Evolutionary conservation across 2,113 vertebrate genomes (phyloP).

Genomic region (Taxidea taxus): DNA sequence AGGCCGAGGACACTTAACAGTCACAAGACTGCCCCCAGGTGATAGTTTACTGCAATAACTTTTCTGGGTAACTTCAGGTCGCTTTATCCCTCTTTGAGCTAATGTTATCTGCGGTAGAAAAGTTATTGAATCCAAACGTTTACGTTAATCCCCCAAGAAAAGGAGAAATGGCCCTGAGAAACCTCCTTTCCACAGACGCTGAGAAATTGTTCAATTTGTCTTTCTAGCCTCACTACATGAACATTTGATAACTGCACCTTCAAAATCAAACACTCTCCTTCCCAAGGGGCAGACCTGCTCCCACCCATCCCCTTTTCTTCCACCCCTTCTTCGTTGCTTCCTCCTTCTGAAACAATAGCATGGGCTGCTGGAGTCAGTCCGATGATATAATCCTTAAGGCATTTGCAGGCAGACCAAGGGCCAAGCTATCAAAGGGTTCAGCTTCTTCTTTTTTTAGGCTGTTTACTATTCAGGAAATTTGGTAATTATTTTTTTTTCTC

Average conservation of each 20-base stretch:
- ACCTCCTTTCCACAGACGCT: background rate
- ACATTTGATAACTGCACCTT: background rate
- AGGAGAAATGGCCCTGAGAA: background rate
- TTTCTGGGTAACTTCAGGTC: background rate
- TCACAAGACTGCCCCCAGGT: conserved; percentile 76
- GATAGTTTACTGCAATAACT: conserved; percentile 51
- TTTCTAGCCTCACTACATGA: background rate
- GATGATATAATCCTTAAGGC: conserved; percentile 43
- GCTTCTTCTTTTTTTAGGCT: background rate
- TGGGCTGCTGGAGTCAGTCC: background rate
- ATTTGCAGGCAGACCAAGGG: background rate
- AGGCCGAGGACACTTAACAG: conserved; percentile 32
- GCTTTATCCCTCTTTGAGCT: background rate
- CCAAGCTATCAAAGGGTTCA: conserved; percentile 30
- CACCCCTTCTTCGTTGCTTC: background rate
- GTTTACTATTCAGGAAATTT: conserved; percentile 76
- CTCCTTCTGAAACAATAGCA: conserved; percentile 50
- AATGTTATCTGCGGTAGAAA: conserved; percentile 27
- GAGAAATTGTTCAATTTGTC: conserved; percentile 11
- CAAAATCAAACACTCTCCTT: background rate
- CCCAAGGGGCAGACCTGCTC: background rate
- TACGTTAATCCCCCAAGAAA: background rate
- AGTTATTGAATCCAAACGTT: conserved; percentile 32
- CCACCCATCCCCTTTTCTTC: background rate
- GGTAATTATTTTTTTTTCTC: conserved; percentile 69